phyloP scores from a whole-genome alignment of 37 sponge, comb jelly and placozoan genomes.

The Ianthella basta region DNA sequence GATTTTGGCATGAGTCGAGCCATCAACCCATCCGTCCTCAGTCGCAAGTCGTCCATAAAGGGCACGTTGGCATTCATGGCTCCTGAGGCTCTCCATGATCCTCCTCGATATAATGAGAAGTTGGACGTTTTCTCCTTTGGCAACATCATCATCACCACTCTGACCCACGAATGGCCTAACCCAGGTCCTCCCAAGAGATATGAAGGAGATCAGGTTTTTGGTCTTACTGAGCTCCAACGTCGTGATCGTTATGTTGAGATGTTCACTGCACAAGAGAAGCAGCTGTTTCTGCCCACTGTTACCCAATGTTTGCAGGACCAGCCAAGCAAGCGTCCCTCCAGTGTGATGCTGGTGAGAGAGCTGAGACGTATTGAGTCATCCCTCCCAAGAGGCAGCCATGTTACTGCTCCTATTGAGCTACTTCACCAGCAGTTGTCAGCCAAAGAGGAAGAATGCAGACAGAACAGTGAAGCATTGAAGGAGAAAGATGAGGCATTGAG shows the following conservation, averaged over 20 bases:
- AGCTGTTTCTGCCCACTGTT: not conserved
- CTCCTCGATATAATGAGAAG: no score
- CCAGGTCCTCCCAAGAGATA: not conserved
- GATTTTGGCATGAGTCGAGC: no score
- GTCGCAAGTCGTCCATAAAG: no score
- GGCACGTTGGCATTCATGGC: no score
- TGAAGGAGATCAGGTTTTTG: not conserved
- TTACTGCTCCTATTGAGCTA: no score
- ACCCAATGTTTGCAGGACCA: not conserved
- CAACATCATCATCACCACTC: not conserved
- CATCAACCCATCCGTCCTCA: no score
- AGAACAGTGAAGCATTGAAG: no score
- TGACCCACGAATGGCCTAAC: not conserved
- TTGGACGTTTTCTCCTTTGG: conserved; percentile 21
- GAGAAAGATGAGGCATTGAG: no score
- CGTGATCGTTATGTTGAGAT: not conserved
- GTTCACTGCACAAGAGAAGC: conserved; percentile 10
- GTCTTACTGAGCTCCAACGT: not conserved
- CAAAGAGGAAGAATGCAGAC: no score
- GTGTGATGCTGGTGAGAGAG: not conserved
- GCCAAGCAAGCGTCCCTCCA: not conserved
- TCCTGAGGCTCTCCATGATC: no score
- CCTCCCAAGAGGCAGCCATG: no score
- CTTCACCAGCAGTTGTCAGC: no score
- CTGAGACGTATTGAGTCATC: not conserved